A percentile compares a stretch with the other conserved stretches of the same genome.
phyloP scores from a whole-genome alignment of 2,797 vertebrate genomes.

The Sitta carolinensis region DNA sequence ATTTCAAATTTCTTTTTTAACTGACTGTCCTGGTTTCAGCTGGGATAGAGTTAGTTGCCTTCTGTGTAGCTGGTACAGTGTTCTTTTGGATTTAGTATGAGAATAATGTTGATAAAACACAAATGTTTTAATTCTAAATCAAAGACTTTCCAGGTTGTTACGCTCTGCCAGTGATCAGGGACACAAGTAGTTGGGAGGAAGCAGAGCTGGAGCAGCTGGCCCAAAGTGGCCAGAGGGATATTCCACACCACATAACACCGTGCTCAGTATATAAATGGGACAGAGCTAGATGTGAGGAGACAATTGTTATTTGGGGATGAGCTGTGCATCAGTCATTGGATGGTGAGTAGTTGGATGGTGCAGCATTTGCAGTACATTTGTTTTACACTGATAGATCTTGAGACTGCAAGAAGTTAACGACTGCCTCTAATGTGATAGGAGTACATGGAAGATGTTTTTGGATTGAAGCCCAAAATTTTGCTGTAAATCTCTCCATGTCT shows the following conservation, averaged over 20 bases:
- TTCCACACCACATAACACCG: neutral
- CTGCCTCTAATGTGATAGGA: neutral
- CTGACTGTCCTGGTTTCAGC: neutral
- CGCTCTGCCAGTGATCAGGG: neutral
- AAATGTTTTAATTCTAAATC: neutral
- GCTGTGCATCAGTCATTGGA: neutral
- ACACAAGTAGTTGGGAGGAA: neutral
- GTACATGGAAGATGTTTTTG: neutral
- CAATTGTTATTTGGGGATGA: rapidly evolving
- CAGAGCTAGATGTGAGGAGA: neutral
- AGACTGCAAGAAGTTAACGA: neutral
- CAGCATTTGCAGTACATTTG: neutral
- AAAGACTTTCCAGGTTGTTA: neutral
- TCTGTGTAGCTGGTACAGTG: neutral
- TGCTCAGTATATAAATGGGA: neutral
- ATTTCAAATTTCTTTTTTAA: neutral
- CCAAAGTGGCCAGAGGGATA: neutral
- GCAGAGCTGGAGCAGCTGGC: neutral
- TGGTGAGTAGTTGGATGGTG: neutral
- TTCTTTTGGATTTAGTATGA: neutral
- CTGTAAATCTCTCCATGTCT: neutral
- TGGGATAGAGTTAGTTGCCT: neutral
- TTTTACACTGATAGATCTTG: neutral
- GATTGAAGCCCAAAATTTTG: neutral
- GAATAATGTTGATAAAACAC: neutral